Evolutionary conservation across 2,797 vertebrate species (phyloP), one percentile per base, ranked within the genome.

Genomic region (Phoeniculus purpureus): DNA sequence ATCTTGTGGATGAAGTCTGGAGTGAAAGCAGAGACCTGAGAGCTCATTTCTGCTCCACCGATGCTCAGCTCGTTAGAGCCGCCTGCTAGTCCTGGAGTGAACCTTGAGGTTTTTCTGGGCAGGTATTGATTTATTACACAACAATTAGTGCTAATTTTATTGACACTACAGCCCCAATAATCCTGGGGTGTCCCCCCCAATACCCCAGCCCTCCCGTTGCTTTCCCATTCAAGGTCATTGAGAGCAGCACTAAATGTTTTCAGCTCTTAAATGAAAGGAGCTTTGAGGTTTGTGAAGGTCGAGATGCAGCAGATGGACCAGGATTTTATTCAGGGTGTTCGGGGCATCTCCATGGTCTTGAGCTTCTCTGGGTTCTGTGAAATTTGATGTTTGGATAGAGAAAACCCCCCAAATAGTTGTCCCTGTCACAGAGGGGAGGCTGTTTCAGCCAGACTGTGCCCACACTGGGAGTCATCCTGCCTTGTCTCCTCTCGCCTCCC

Each of bases 401-500:
- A 14, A 65, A 71, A 78, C 21, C 1, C 1, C 15, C 5, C 11
- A 3, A 32, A 11, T 10, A 2, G 0, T 0, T 25, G 10, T 62
- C n/a, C 19, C 40, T 55, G 43, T 21, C 10, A 2, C 0, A 11
- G 37, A n/a, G 8, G 14, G 4, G 12, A 29, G 1, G 27, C 25
- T 8, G 7, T 60, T 72, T 18, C 1, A 68, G 6, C 40, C 40
- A 40, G 40, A 15, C 40, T 40, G 40, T 40, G 40, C 15, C 48
- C 17, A 2, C 0, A 1, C 3, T 10, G n/a, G 27, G 64, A 65
- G 14, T 17, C 3, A 1, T 5, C 62, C 0, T 0, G 20, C 29
- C 27, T 56, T 2, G 1, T 23, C 71, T 47, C 15, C 34, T 56
- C 54, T 47, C 27, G 43, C 26, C 83, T 26, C 86, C 45, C 56